A percentile compares a stretch with the other conserved stretches of the same genome.
Evolutionary conservation across 2,113 vertebrate genomes (phyloP).

Genomic region (Cynoglossus semilaevis): DNA sequence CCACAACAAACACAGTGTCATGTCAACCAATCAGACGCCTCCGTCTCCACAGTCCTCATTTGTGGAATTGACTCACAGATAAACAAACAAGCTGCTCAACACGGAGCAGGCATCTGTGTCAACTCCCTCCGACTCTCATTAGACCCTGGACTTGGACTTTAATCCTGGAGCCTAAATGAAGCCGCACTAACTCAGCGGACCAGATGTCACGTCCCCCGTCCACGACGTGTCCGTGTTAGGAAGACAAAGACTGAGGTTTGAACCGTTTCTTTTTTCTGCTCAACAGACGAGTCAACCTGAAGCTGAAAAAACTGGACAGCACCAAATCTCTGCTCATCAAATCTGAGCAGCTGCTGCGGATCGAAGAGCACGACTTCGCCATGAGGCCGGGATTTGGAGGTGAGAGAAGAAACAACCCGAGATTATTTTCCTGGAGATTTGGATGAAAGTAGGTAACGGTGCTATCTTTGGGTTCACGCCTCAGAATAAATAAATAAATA

Average conservation of each 20-base stretch:
- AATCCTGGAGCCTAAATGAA: slow-evolving; percentile 49
- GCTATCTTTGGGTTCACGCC: slow-evolving; percentile 53
- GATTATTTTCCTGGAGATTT: too few species aligned
- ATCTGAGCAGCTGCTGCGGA: slow-evolving; percentile 84
- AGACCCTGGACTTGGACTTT: slow-evolving; percentile 26
- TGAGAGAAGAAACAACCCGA: slow-evolving; percentile 52
- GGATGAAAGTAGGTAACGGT: too few species aligned
- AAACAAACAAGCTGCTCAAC: background rate
- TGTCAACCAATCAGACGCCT: too few species aligned
- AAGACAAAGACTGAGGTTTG: slow-evolving; percentile 23
- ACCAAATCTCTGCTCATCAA: slow-evolving; percentile 83
- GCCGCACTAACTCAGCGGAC: slow-evolving; percentile 26
- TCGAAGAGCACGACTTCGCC: slow-evolving; percentile 89
- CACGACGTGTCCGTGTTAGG: slow-evolving; percentile 28
- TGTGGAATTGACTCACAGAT: too few species aligned
- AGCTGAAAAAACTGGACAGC: slow-evolving; percentile 83
- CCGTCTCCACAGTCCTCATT: too few species aligned
- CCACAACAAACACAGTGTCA: too few species aligned
- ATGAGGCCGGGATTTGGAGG: slow-evolving; percentile 91
- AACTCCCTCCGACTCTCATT: slow-evolving; percentile 1
- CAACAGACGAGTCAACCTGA: slow-evolving; percentile 80
- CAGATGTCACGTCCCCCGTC: slow-evolving; percentile 48
- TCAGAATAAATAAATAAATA: slow-evolving; percentile 46
- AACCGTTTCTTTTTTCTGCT: slow-evolving; percentile 23
- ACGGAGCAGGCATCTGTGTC: background rate